Base-by-base conservation (phyloP, 2,113 vertebrate species). In the Gopherus evgoodei region DNA sequence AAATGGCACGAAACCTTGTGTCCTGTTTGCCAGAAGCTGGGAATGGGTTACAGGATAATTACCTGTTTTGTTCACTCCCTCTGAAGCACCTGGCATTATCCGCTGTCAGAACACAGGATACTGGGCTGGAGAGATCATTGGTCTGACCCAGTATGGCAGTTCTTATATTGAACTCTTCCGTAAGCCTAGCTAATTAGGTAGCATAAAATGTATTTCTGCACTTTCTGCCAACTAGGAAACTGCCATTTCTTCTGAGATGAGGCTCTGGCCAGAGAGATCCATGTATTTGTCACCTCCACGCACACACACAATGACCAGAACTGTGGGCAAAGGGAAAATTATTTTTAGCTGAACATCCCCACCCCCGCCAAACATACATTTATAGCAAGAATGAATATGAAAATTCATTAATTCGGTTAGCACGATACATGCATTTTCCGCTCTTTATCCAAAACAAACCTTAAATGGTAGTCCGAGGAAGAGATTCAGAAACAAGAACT, bases 201-300 rank as follows among this genome's bases (percentile, higher is more conserved):
- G 17, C 16, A 0, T 52, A 38, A 80, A 88, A 79, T 11, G 1
- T 85, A 3, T 86, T 90, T 88, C 35, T 80, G 24, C 80, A 21
- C 42, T 89, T 87, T 29, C 62, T 87, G 27, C 4, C 81, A 38
- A 1, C 44, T 80, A 56, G 27, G 80, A 78, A 84, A 72, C 79
- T 59, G 44, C 44, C 2, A 0, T 42, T 90, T 86, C 17, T 62
- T 91, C 84, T 79, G 76, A 8, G 6, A 17, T 27, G 57, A 47
- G 78, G 22, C 19, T 91, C 76, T 84, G 44, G 59, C 38, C 16
- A 11, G 7, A 88, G 13, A 65, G 31, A 65, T n/a, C 62, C 62
- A 21, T 85, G 17, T 16, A 3, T 62, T 8, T 0, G 0, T 87
- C 44, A 72, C 49, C 57, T 29, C 81, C n/a, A 31, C 52, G 59